These are phyloP conservation scores for Sebastes schlegelii DNA, from an alignment of 2,113 vertebrate genomes.

Conservation along the genomic window DNA sequence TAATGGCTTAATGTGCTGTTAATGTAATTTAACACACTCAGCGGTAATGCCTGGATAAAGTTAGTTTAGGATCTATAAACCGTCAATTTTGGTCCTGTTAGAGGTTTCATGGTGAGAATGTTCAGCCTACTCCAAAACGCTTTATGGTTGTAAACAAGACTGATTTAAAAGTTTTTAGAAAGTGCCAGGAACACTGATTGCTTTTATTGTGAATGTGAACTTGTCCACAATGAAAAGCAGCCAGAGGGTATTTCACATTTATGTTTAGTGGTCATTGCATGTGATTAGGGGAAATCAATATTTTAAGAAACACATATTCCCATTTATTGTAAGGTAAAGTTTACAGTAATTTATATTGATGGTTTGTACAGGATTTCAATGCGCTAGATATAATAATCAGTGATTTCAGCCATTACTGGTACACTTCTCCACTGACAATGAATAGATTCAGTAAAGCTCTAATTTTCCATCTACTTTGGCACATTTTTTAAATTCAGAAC, in stretches of 20 bases:
- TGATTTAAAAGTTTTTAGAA: too few species aligned
- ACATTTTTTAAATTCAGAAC: background rate
- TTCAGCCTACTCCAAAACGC: too few species aligned
- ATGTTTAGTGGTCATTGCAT: background rate
- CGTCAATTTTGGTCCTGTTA: too few species aligned
- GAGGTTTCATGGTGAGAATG: too few species aligned
- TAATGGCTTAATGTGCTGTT: too few species aligned
- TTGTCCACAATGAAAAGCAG: background rate
- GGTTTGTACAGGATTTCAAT: slow-evolving; percentile 10
- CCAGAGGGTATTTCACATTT: background rate
- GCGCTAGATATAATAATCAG: background rate
- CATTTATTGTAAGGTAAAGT: background rate
- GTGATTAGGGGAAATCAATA: background rate
- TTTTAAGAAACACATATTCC: background rate
- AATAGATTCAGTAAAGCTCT: background rate
- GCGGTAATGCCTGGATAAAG: too few species aligned
- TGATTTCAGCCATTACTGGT: background rate
- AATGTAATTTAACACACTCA: too few species aligned
- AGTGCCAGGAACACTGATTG: too few species aligned
- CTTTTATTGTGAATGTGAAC: background rate
- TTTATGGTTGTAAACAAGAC: too few species aligned
- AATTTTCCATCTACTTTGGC: background rate
- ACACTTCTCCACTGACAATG: background rate
- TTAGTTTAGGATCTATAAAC: too few species aligned
- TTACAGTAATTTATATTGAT: background rate